A percentile compares a stretch with the other conserved stretches of the same genome.
Evolutionary conservation across 2,113 vertebrate species (phyloP).

Genomic region (Vidua chalybeata): DNA sequence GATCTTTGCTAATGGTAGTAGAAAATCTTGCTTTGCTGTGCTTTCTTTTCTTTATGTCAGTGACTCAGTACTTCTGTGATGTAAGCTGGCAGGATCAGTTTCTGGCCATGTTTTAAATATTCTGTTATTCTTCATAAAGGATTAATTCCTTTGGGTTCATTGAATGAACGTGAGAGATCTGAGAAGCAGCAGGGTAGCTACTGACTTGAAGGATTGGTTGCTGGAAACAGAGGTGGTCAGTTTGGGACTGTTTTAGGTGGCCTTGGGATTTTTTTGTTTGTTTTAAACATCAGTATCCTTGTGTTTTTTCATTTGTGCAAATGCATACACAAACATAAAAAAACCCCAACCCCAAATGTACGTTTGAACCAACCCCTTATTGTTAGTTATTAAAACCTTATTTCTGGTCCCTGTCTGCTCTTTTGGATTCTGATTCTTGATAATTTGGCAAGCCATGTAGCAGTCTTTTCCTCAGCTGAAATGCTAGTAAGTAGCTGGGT

Average conservation of each 20-base stretch:
- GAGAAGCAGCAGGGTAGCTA: neutral
- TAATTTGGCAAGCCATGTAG: neutral
- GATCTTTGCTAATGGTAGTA: neutral
- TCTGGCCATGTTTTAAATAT: neutral
- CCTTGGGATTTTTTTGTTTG: neutral
- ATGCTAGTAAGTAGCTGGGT: neutral
- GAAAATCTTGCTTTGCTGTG: neutral
- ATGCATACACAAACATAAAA: neutral
- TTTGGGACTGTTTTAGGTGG: neutral
- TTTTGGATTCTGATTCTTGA: neutral
- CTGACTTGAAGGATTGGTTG: neutral
- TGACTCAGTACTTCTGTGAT: neutral
- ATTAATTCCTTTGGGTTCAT: neutral
- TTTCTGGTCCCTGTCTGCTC: neutral
- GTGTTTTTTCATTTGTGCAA: neutral
- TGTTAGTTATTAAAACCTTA: neutral
- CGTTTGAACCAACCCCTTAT: neutral
- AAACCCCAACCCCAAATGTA: rapidly evolving
- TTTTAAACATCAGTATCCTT: neutral
- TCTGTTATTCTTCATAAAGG: neutral
- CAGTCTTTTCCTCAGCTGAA: neutral
- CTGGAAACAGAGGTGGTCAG: neutral
- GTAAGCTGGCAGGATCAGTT: neutral
- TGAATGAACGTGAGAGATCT: neutral
- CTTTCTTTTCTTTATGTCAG: neutral